Conservation (phyloP, 2,888 invertebrate species). For the Tricholauxania praeusta region DNA sequence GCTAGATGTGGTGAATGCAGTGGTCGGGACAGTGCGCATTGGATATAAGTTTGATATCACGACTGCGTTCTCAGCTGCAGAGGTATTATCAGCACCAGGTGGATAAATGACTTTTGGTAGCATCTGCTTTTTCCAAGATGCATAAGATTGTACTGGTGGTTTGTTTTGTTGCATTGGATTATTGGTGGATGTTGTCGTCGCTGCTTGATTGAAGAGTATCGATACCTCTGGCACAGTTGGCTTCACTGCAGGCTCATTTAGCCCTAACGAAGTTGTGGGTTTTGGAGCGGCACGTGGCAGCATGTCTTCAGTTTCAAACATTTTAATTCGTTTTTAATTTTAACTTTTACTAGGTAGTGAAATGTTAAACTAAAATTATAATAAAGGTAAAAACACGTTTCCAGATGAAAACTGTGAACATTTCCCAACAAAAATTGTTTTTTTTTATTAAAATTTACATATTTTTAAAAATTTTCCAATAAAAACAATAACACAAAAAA, state of each 20-base stretch:
- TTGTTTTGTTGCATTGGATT: background rate
- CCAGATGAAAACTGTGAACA: too few species aligned
- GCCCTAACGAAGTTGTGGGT: conserved; percentile 51
- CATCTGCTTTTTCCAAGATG: conserved; percentile 63
- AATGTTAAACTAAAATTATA: too few species aligned
- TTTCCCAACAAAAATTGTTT: too few species aligned
- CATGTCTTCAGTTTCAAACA: conserved; percentile 65
- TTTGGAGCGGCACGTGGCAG: conserved; percentile 62
- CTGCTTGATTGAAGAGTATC: conserved; percentile 42
- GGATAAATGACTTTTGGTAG: conserved; percentile 58
- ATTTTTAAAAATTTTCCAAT: too few species aligned
- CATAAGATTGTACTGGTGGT: conserved; percentile 46
- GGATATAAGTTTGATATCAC: background rate
- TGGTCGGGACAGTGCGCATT: conserved; percentile 1
- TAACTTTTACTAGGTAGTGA: too few species aligned
- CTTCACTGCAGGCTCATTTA: conserved; percentile 41
- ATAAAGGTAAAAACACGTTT: too few species aligned
- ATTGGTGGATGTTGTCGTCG: conserved; percentile 16
- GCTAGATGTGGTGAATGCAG: conserved; percentile 6
- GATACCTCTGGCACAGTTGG: conserved; percentile 50
- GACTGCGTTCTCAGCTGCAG: background rate
- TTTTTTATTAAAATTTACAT: too few species aligned
- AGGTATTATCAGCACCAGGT: conserved; percentile 38
- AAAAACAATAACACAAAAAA: too few species aligned
- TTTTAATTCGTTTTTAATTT: conserved; percentile 34